A percentile compares a stretch with the other conserved stretches of the same genome.
These are phyloP conservation scores for Dendrolimus punctatus DNA, from an alignment of 1,140 invertebrate species.

Conservation along the genomic window DNA sequence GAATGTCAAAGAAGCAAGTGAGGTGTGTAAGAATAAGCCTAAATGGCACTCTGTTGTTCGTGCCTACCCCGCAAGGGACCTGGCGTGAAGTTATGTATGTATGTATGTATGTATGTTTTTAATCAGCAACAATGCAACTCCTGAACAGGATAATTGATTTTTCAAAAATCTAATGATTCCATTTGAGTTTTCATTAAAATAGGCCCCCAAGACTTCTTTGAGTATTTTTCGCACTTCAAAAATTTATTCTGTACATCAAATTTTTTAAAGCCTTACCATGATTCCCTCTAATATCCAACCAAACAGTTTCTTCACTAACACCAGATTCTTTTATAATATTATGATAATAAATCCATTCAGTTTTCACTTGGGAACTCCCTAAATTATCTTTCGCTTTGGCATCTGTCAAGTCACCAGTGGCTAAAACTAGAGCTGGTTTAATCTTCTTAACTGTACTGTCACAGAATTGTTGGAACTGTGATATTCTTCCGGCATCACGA, in stretches of 20 bases:
- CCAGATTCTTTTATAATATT: slow-evolving; percentile 80
- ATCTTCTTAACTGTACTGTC: slow-evolving; percentile 81
- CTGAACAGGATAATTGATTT: too few relatives aligned
- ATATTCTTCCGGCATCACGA: slow-evolving; percentile 81
- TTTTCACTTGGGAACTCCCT: slow-evolving; percentile 85
- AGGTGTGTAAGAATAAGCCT: too few relatives aligned
- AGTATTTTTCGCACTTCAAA: not conserved
- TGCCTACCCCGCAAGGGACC: too few relatives aligned
- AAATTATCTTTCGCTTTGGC: slow-evolving; percentile 85
- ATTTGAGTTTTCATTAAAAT: too few relatives aligned
- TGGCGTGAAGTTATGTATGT: too few relatives aligned
- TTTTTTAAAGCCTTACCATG: slow-evolving; percentile 79
- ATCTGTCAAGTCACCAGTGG: slow-evolving; percentile 93
- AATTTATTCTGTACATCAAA: not conserved
- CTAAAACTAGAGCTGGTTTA: slow-evolving; percentile 86
- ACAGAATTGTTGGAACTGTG: slow-evolving; percentile 88
- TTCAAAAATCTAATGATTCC: too few relatives aligned
- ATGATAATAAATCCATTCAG: slow-evolving; percentile 90
- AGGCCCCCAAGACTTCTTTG: too few relatives aligned
- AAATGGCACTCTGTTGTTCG: too few relatives aligned
- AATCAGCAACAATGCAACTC: too few relatives aligned
- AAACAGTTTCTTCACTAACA: slow-evolving; percentile 80
- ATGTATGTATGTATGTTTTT: too few relatives aligned
- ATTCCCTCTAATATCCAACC: slow-evolving; percentile 95
- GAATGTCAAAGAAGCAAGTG: too few relatives aligned